Base-by-base conservation (phyloP, 1,140 invertebrate genomes). In the Bombyx mandarina region DNA sequence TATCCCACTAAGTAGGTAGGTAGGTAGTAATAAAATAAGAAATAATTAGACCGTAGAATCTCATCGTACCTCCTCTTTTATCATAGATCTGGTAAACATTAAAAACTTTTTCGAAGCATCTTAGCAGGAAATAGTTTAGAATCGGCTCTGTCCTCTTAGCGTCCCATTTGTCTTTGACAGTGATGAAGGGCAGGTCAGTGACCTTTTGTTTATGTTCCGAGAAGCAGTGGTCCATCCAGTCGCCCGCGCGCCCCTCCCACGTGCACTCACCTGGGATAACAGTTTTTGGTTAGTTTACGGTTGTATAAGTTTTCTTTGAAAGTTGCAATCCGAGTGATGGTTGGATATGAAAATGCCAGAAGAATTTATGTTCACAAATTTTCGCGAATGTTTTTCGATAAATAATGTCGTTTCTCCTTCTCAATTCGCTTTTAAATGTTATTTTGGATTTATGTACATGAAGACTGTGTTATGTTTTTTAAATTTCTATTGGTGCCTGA, bases 61-160 rank as follows among this genome's bases (percentile, higher is more conserved):
- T 42, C 10, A 51, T 22, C 12, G 35, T 54, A 88, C 88, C 86
- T 69, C 82, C 84, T 66, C 78, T 77, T 57, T 79, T 83, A 62
- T 89, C 86, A 63, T 89, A 89, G 66, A 89, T 89, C 68, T 89
- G 88, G 54, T 89, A 89, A 10, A 88, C 76, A 63, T 88, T 89
- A 63, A 88, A 89, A 56, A 89, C 76, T 52, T 72, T 83, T 1
- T 88, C 84, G 54, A 69, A 89, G 58, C 86, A 89, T 58, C 71
- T 80, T 48, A 89, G 60, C 50, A 89, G 60, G 61, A 88, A 88
- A 55, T 88, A 89, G 57, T 88, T 86, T 44, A 88, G 70, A 4
- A 89, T 82, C 0, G 85, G 88, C 50, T 86, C 80, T 1, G 75
- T 80, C 45, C 80, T 67, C 60, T 84, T 88, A 1, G 84, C 73